Evolutionary conservation across 2,888 invertebrate genomes (phyloP).

Genomic region (Macaria notata): DNA sequence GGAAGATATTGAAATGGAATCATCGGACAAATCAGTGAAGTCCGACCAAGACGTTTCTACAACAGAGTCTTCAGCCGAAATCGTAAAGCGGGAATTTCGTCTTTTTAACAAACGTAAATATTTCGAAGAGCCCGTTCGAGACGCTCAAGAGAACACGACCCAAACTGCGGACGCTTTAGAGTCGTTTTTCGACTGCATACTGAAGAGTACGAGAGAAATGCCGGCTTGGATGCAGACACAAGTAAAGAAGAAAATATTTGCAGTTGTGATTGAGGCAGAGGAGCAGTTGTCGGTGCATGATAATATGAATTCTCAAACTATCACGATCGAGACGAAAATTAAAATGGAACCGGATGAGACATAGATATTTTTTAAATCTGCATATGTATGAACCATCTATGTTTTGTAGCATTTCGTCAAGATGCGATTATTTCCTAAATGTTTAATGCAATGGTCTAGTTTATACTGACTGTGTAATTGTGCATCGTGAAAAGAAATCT

Average conservation of each 20-base stretch:
- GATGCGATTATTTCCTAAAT: too few relatives aligned
- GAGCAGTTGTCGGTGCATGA: conserved; percentile 55
- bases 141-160: not conserved
- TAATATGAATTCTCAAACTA: conserved; percentile 28
- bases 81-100: conserved; percentile 31
- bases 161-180: conserved; percentile 59
- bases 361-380: not conserved
- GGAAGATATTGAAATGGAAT: conserved; percentile 68
- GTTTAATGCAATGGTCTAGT: too few relatives aligned
- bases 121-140: conserved; percentile 33
- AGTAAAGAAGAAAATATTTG: conserved; percentile 74
- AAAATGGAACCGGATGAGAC: conserved; percentile 60
- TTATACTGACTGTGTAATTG: too few relatives aligned
- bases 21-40: conserved; percentile 29
- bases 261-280: conserved; percentile 70
- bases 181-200: conserved; percentile 67
- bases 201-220: conserved; percentile 69
- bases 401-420: too few relatives aligned
- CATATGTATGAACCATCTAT: not conserved
- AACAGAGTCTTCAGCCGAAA: conserved; percentile 41
- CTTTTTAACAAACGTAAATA: conserved; percentile 47
- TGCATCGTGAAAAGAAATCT: too few relatives aligned
- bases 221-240: conserved; percentile 74
- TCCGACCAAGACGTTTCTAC: conserved; percentile 60
- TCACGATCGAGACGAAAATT: conserved; percentile 52